phyloP scores from a whole-genome alignment of 2,113 vertebrate genomes.

The Bambusicola thoracicus region DNA sequence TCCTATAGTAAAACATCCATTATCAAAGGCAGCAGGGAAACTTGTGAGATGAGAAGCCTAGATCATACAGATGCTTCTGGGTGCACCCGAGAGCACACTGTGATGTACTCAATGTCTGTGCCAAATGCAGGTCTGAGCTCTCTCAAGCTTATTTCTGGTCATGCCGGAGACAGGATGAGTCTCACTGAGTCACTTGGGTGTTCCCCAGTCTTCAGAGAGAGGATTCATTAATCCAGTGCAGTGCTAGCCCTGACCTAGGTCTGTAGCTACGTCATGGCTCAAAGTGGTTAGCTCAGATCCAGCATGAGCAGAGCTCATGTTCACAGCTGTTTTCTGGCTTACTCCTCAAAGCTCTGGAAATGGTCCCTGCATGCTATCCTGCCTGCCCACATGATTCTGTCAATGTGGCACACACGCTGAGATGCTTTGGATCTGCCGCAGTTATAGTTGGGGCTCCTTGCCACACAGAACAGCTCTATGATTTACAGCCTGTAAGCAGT shows the following conservation, averaged over 20 bases:
- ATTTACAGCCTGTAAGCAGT: neutral
- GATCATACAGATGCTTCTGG: neutral
- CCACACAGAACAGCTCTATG: neutral
- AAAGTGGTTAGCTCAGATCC: neutral
- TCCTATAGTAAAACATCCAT: neutral
- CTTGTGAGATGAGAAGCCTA: neutral
- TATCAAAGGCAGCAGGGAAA: neutral
- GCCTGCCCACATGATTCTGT: neutral
- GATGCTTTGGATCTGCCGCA: neutral
- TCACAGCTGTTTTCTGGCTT: neutral
- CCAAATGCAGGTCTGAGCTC: neutral
- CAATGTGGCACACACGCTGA: neutral
- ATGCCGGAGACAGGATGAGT: neutral
- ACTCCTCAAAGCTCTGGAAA: neutral
- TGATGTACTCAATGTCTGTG: neutral
- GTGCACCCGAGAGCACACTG: neutral
- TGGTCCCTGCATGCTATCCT: neutral
- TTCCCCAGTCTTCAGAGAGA: neutral
- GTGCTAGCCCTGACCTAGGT: neutral
- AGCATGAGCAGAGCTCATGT: neutral
- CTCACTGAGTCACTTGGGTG: neutral
- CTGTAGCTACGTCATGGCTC: neutral
- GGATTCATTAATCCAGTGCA: neutral
- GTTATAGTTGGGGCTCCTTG: neutral
- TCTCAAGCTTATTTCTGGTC: neutral